Base-by-base conservation (phyloP, 1,140 invertebrate species). In the Ylistrum balloti region DNA sequence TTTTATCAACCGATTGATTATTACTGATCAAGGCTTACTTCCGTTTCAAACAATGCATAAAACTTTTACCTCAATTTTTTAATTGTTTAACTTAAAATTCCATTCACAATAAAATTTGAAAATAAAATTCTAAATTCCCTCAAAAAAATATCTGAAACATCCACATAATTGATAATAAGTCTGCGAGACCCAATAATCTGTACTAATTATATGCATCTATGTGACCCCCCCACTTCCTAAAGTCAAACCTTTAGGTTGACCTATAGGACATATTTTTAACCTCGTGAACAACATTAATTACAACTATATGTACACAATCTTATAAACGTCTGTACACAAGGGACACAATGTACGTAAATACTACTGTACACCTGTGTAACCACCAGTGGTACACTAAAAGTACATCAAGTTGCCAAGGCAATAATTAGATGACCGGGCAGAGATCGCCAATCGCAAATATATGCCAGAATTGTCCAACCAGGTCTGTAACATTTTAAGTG, bases 241-340 rank as follows among this genome's bases (percentile, higher is more conserved):
- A n/a, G 56, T 74, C 56, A 74, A 28, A 28, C n/a, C 56, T 74
- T 28, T 74, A 17, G n/a, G 45, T 48, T 5, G 45, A 74, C 56
- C 56, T 74, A 7, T n/a, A 5, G 56, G 56, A 74, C 56, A 74
- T 5, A 74, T 74, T 17, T 74, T n/a, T 7, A 56, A 74, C n/a
- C 56, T 28, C 28, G 56, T 74, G 56, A 74, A 74, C 56, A 74
- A 74, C 56, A 74, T 74, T 74, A 28, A 74, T 28, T 74, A 74
- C n/a, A 74, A n/a, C 56, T 28, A 74, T 74, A 74, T 74, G 22
- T 74, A 74, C 56, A 74, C n/a, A 74, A 28, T 28, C 28, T 74
- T 5, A 74, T 45, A 15, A 45, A 45, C 20, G 56, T 28, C 56
- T 74, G 56, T 74, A 74, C 56, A 74, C 56, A 74, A 74, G 56